These are phyloP conservation scores for Polietes domitor DNA, from an alignment of 2,888 invertebrate genomes.

Conservation along the genomic window DNA sequence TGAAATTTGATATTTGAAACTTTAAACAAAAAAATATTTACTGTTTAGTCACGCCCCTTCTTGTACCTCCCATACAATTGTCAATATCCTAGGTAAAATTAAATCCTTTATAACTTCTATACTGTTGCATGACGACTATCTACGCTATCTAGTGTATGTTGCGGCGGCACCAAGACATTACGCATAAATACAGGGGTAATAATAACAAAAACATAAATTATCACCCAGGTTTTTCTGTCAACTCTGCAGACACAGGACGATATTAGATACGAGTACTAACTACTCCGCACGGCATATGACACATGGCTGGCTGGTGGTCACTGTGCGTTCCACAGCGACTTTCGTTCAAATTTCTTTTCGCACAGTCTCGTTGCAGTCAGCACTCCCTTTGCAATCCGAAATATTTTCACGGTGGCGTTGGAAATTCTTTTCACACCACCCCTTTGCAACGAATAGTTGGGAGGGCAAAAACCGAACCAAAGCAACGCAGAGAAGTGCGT, in stretches of 20 bases:
- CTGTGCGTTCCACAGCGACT: not conserved
- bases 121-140: no score
- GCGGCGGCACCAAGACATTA: not conserved
- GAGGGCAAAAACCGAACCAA: slow-evolving; percentile 43
- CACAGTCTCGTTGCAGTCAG: no score
- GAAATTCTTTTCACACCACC: not conserved
- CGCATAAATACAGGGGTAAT: not conserved
- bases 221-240: slow-evolving; percentile 23
- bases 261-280: not conserved
- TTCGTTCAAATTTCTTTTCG: no score
- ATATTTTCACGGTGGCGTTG: slow-evolving; percentile 1
- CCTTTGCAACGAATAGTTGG: slow-evolving; percentile 32
- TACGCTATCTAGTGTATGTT: not conserved
- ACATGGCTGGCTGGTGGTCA: not conserved
- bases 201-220: slow-evolving; percentile 37
- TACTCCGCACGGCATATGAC: not conserved
- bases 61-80: no score
- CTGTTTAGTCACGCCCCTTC: no score
- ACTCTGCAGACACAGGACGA: not conserved
- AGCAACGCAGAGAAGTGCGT: slow-evolving; percentile 65
- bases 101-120: no score
- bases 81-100: no score
- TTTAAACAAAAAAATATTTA: no score
- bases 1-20: no score
- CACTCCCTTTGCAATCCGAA: not conserved